A percentile compares a stretch with the other conserved stretches of the same genome.
These are phyloP conservation scores for Resseliella maxima DNA, from an alignment of 2,888 invertebrate species.

Conservation along the genomic window DNA sequence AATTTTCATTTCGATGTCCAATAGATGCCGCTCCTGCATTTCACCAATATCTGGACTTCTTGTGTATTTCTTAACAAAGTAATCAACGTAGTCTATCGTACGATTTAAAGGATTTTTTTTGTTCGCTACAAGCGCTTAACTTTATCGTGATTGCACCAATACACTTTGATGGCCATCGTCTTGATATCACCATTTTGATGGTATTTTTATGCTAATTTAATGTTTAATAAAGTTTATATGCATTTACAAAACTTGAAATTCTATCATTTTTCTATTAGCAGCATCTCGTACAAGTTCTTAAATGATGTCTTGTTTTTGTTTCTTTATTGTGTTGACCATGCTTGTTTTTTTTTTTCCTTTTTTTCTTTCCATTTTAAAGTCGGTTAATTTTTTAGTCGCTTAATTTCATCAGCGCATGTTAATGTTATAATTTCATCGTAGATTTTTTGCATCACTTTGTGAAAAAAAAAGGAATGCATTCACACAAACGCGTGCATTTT, in stretches of 20 bases:
- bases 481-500: no score
- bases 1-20: no score
- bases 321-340: not conserved
- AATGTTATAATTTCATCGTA: constrained; percentile 43
- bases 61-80: no score
- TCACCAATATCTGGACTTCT: no score
- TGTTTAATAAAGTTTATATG: constrained; percentile 1
- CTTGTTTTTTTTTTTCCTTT: not conserved
- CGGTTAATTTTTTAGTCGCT: constrained; percentile 18
- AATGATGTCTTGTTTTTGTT: constrained; percentile 6
- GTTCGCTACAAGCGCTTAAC: not conserved
- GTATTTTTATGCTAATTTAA: constrained; percentile 43
- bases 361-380: no score
- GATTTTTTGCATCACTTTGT: not conserved
- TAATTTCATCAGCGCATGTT: constrained; percentile 11
- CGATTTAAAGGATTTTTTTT: not conserved
- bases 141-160: not conserved
- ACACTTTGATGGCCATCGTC: not conserved
- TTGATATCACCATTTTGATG: not conserved
- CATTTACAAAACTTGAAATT: not conserved
- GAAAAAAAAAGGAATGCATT: not conserved
- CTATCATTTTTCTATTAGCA: constrained; percentile 1
- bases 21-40: no score
- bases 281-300: not conserved
- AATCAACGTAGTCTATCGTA: not conserved